Percentiles rank a stretch among this genome's conserved stretches.
Conservation (phyloP, 1,140 invertebrate species). For the Gryllus bimaculatus region DNA sequence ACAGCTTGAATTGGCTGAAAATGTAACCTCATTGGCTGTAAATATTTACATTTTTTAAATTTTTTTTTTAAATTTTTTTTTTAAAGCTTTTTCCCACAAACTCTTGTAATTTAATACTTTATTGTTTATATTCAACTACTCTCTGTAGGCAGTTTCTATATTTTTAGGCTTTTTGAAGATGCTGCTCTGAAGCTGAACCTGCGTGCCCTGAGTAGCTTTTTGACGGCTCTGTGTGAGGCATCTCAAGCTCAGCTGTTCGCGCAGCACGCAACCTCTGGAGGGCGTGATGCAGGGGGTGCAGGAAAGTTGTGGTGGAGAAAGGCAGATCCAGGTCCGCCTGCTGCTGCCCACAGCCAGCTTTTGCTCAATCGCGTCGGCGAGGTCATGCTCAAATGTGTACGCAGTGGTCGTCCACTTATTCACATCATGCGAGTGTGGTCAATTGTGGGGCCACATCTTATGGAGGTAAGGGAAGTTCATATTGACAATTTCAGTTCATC, state of each 20-base stretch:
- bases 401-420: slow-evolving; percentile 75
- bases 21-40: too few species aligned
- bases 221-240: slow-evolving; percentile 68
- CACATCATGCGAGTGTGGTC: slow-evolving; percentile 87
- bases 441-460: slow-evolving; percentile 79
- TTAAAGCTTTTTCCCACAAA: too few species aligned
- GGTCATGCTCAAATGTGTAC: slow-evolving; percentile 75
- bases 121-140: too few species aligned
- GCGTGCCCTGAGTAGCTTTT: slow-evolving; percentile 67
- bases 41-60: too few species aligned
- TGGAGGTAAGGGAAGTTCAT: slow-evolving; percentile 52
- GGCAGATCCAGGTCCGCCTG: slow-evolving; percentile 24
- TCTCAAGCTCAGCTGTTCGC: slow-evolving; percentile 67
- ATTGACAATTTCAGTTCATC: background rate
- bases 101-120: too few species aligned
- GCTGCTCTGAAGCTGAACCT: slow-evolving; percentile 80
- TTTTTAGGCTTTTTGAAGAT: slow-evolving; percentile 59
- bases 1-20: too few species aligned
- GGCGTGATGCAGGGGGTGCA: slow-evolving; percentile 43
- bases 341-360: slow-evolving; percentile 13
- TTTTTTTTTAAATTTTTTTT: too few species aligned
- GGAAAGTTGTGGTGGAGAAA: slow-evolving; percentile 32
- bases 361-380: slow-evolving; percentile 75
- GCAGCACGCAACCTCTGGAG: slow-evolving; percentile 23
- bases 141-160: too few species aligned